A percentile compares a stretch with the other conserved stretches of the same genome.
Conservation (phyloP, 2,113 vertebrate species). For the Ailurus styani region DNA sequence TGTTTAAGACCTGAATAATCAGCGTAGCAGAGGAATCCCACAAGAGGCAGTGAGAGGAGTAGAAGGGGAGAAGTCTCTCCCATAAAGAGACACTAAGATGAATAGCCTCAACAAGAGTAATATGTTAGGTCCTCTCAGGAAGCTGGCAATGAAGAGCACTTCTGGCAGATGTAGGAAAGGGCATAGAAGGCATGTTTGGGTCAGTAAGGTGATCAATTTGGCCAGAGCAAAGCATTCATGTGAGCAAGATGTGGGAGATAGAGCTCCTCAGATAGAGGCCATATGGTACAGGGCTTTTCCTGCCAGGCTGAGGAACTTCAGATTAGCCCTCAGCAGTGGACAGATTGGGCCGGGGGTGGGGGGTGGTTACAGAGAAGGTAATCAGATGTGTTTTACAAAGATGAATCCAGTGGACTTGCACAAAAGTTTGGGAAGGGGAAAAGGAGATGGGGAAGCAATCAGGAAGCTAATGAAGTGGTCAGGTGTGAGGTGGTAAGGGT, state of each 20-base stretch:
- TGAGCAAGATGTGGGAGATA: not conserved
- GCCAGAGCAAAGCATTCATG: not conserved
- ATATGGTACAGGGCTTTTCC: not conserved
- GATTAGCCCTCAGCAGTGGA: not conserved
- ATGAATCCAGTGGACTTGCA: not conserved
- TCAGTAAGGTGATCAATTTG: not conserved
- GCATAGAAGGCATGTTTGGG: not conserved
- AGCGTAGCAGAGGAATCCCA: not conserved
- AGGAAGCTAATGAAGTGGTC: not conserved
- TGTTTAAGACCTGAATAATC: conserved; percentile 7
- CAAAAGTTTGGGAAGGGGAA: not conserved
- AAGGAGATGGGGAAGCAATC: not conserved
- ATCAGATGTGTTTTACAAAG: not conserved
- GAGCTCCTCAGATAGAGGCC: not conserved
- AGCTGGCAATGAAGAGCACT: not conserved
- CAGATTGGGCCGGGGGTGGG: not conserved
- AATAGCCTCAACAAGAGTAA: not conserved
- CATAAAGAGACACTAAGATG: not conserved
- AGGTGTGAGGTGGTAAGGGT: not conserved
- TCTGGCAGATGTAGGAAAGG: not conserved
- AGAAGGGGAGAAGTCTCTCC: not conserved
- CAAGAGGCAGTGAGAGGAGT: not conserved
- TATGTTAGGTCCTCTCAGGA: not conserved
- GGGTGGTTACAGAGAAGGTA: not conserved
- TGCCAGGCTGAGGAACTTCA: not conserved